A percentile compares a stretch with the other conserved stretches of the same genome.
Evolutionary conservation across 2,888 invertebrate species (phyloP).

Genomic region (Drosophila tanythrix): DNA sequence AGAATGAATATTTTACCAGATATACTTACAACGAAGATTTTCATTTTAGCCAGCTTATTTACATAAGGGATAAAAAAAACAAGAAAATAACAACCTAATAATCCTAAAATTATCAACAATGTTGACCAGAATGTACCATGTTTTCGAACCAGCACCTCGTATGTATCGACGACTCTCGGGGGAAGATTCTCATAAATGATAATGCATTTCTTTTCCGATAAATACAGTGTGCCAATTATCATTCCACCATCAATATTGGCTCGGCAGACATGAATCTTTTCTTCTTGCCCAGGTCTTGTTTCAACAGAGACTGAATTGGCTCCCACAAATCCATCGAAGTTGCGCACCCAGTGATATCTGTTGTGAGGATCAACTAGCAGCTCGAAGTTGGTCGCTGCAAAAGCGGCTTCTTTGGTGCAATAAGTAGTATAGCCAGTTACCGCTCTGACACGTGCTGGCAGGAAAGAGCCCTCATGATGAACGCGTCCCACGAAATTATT

Average conservation of each 20-base stretch:
- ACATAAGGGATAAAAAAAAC: no score
- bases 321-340: slow-evolving; percentile 50
- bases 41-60: no score
- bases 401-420: slow-evolving; percentile 9
- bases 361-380: slow-evolving; percentile 16
- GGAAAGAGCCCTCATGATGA: slow-evolving; percentile 5
- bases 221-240: slow-evolving; percentile 35
- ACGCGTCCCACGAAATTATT: slow-evolving; percentile 54
- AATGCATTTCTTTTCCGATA: slow-evolving; percentile 20
- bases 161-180: slow-evolving; percentile 26
- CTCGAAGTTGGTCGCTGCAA: slow-evolving; percentile 4
- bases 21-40: no score
- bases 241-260: slow-evolving; percentile 15
- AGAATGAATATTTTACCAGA: no score
- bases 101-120: neutral
- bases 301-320: slow-evolving; percentile 49
- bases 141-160: slow-evolving; percentile 41
- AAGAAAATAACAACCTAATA: no score
- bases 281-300: slow-evolving; percentile 19
- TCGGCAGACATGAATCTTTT: slow-evolving; percentile 43
- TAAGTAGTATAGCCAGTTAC: slow-evolving; percentile 37
- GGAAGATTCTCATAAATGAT: slow-evolving; percentile 22
- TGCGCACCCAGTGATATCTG: slow-evolving; percentile 48
- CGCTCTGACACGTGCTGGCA: slow-evolving; percentile 53
- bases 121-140: neutral